These are phyloP conservation scores for Sweltsa coloradensis DNA, from an alignment of 1,140 invertebrate species.

Conservation along the genomic window DNA sequence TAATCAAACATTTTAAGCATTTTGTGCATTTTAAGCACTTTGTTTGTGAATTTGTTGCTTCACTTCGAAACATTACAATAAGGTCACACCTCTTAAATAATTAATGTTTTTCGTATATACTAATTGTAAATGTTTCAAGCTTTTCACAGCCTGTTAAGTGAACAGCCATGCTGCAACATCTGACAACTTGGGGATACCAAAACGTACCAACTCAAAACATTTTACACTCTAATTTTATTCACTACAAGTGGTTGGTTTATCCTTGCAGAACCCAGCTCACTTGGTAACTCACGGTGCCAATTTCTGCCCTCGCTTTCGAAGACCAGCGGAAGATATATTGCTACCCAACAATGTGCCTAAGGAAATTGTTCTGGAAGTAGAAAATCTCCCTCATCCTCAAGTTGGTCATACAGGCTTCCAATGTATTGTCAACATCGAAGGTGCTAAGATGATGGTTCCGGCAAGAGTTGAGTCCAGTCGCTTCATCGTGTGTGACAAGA, in stretches of 20 bases:
- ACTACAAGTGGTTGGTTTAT: constrained; percentile 14
- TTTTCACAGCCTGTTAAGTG: no score
- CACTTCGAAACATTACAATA: no score
- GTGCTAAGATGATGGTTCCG: constrained; percentile 75
- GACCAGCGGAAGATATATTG: constrained; percentile 50
- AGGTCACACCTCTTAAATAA: no score
- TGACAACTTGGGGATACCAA: neutral
- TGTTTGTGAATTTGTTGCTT: no score
- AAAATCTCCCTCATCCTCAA: constrained; percentile 79
- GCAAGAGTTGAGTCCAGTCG: constrained; percentile 71
- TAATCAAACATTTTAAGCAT: no score
- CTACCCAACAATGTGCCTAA: constrained; percentile 80
- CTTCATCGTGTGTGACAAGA: constrained; percentile 80
- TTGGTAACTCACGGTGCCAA: constrained; percentile 57
- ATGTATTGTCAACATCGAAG: constrained; percentile 83
- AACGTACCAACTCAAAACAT: neutral
- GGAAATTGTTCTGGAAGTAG: constrained; percentile 76
- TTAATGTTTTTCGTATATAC: no score
- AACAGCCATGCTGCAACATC: no score
- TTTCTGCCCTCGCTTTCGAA: constrained; percentile 69
- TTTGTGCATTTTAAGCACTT: no score
- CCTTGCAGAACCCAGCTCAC: constrained; percentile 52
- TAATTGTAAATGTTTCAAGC: no score
- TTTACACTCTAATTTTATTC: neutral
- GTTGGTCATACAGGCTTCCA: constrained; percentile 76